Percentiles rank a stretch among this genome's conserved stretches.
Conservation (phyloP, 2,797 vertebrate species). For the Rhabdomys pumilio region DNA sequence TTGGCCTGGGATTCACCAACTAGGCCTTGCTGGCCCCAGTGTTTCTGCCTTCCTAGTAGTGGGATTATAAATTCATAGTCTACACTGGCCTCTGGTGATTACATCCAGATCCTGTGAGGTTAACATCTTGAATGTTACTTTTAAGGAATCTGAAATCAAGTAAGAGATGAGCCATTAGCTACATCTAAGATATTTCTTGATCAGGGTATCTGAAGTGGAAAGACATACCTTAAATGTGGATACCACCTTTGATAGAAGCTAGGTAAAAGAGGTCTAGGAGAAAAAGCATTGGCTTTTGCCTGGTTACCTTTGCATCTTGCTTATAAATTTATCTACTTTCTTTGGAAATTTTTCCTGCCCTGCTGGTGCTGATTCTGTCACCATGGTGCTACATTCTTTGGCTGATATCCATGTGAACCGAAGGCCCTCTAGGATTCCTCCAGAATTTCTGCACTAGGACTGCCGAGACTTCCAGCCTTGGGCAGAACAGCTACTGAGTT, state of each 20-base stretch:
- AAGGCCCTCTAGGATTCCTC: not conserved
- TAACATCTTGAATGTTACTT: not conserved
- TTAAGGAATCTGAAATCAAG: not conserved
- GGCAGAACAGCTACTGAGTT: not conserved
- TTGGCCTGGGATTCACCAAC: not conserved
- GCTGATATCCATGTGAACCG: not conserved
- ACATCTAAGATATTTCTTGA: not conserved
- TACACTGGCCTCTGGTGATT: not conserved
- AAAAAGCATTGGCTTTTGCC: not conserved
- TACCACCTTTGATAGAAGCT: not conserved
- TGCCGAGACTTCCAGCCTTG: not conserved
- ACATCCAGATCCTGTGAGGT: not conserved
- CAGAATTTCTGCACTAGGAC: not conserved
- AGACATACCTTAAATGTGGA: not conserved
- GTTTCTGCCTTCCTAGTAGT: not conserved
- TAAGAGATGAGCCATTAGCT: not conserved
- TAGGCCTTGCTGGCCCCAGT: not conserved
- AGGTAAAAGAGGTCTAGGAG: not conserved
- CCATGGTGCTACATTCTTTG: not conserved
- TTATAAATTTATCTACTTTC: not conserved
- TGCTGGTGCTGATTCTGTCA: not conserved
- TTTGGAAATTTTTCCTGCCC: not conserved
- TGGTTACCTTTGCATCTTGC: not conserved
- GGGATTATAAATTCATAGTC: not conserved
- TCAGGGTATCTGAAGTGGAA: not conserved